Evolutionary conservation across 2,113 vertebrate species (phyloP).

Genomic region (Colius striatus): DNA sequence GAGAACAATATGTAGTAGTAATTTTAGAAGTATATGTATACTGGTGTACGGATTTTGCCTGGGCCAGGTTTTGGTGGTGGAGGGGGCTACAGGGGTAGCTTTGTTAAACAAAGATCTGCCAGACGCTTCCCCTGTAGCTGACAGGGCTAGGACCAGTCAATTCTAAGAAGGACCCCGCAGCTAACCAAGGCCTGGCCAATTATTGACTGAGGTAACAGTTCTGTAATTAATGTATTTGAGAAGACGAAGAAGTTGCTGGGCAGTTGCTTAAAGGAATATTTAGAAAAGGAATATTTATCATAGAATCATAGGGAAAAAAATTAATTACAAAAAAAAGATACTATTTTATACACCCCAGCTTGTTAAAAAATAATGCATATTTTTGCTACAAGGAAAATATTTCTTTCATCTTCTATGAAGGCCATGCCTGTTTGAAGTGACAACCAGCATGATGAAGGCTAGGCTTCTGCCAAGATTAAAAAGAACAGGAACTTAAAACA

Average conservation of each 20-base stretch:
- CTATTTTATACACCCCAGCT: neutral
- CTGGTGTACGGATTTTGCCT: too few relatives aligned
- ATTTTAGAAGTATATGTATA: neutral
- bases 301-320: neutral
- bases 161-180: too few relatives aligned
- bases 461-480: neutral
- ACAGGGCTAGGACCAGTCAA: too few relatives aligned
- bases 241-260: too few relatives aligned
- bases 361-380: neutral
- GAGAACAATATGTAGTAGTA: neutral
- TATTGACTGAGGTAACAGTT: too few relatives aligned
- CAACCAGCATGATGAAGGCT: neutral
- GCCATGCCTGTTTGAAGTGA: neutral
- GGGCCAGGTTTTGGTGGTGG: too few relatives aligned
- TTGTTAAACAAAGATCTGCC: too few relatives aligned
- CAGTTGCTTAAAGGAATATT: too few relatives aligned
- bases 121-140: too few relatives aligned
- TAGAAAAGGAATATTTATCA: neutral
- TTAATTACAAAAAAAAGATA: neutral
- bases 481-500: neutral
- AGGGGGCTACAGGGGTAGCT: too few relatives aligned
- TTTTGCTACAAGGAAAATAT: neutral
- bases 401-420: neutral
- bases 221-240: too few relatives aligned
- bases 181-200: too few relatives aligned